Evolutionary conservation across 2,113 vertebrate genomes (phyloP), one percentile per base, ranked within the genome.

Genomic region (Boulengeromyrus knoepffleri): DNA sequence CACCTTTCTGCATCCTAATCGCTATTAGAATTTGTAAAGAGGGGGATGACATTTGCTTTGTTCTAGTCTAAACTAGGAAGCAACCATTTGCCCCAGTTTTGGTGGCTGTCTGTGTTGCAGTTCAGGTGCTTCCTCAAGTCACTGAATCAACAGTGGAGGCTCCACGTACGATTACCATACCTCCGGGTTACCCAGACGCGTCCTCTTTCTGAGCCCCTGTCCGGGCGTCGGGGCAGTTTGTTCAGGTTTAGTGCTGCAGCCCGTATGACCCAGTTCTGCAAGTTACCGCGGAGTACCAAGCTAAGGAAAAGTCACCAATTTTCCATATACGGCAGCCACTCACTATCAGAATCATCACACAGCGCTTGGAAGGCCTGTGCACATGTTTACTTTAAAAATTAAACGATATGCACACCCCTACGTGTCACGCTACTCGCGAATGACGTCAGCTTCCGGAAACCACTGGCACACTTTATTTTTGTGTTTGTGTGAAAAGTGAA

Each of bases 1-100:
- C 27, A 15, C 50, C 49, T 47, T 52, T 56, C 10, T 27, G 50
- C n/a, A 15, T 5, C 31, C 49, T 56, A 5, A 56, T 15, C 36
- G 6, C 56, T 56, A 87, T 87, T 87, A 87, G 85, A 50, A 87
- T 87, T 52, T 53, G 27, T 87, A 53, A 53, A 87, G 85, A 36
- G 85, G 27, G n/a, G 13, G 15, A 3, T 53, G 47, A 87, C 45
- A 49, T 52, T 87, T 56, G n/a, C 27, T 87, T 36, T 53, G 49
- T 53, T 87, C 85, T 53, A 17, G n/a, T 53, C n/a, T 87, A 42
- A 87, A 87, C 47, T 87, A 53, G 85, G 50, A 87, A 36, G 27
- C 19, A 31, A 49, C 46, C 85, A 53, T 39, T 53, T 87, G 27
- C 31, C 85, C 50, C 50, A 27, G 8, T 85, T 36, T 87, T 86